These are phyloP conservation scores for Drosophila leonis DNA, from an alignment of 2,888 invertebrate genomes.

Conservation along the genomic window DNA sequence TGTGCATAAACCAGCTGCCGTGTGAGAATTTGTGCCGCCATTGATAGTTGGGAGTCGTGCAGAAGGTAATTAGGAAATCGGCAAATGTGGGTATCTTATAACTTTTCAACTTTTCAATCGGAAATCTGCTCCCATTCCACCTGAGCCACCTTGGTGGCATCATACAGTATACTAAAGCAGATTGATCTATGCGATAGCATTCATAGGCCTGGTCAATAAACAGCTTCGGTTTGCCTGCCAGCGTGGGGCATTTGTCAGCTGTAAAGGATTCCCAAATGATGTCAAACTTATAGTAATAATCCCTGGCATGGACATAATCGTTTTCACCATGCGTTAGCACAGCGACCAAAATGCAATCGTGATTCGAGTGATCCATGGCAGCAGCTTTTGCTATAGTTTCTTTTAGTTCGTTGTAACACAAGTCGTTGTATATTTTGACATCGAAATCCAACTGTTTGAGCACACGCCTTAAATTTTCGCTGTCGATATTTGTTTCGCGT, in stretches of 20 bases:
- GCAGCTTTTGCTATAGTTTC: conserved; percentile 89
- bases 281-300: conserved; percentile 92
- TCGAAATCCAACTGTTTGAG: conserved; percentile 89
- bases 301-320: conserved; percentile 93
- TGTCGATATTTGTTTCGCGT: conserved; percentile 93
- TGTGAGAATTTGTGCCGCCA: conserved; percentile 96
- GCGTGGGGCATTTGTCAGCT: conserved; percentile 91
- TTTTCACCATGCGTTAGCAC: conserved; percentile 95
- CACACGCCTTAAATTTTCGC: conserved; percentile 89
- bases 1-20: conserved; percentile 98
- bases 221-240: conserved; percentile 92
- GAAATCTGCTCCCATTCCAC: no score
- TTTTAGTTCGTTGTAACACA: conserved; percentile 88
- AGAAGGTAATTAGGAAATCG: conserved; percentile 96
- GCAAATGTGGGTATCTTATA: conserved; percentile 96
- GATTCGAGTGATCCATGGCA: conserved; percentile 90
- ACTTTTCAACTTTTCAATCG: no score
- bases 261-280: conserved; percentile 91
- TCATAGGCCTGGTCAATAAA: no score
- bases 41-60: conserved; percentile 96
- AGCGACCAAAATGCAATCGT: conserved; percentile 93
- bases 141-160: no score
- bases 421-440: conserved; percentile 89
- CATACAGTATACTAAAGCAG: no score
- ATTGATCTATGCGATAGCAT: no score